Conservation (phyloP, 2,797 vertebrate species). For the Pipistrellus pygmaeus region DNA sequence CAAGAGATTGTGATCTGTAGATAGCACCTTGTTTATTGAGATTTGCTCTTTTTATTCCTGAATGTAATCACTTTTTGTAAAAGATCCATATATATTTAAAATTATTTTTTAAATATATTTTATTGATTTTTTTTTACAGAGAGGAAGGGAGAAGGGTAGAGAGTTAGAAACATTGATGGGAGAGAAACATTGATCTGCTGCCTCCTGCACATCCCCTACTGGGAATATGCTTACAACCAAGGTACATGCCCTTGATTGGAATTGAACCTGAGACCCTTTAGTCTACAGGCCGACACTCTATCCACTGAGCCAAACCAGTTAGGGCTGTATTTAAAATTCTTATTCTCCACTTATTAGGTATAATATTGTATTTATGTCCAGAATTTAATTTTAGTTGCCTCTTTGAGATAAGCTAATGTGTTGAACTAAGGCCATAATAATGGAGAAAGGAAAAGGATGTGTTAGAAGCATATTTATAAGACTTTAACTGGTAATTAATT, state of each 20-base stretch:
- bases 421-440: slow-evolving; percentile 7
- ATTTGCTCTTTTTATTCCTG: slow-evolving; percentile 36
- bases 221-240: too few relatives aligned
- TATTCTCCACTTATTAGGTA: slow-evolving; percentile 10
- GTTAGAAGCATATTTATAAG: not conserved
- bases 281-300: too few relatives aligned
- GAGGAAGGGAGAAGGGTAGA: too few relatives aligned
- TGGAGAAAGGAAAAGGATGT: not conserved
- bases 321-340: slow-evolving; percentile 10
- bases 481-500: slow-evolving; percentile 21
- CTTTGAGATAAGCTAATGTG: not conserved
- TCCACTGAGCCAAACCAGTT: too few relatives aligned
- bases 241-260: too few relatives aligned
- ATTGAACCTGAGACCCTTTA: too few relatives aligned
- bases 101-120: not conserved
- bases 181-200: too few relatives aligned
- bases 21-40: not conserved
- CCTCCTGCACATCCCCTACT: too few relatives aligned
- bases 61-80: not conserved
- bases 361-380: not conserved
- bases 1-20: not conserved
- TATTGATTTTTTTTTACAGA: too few relatives aligned
- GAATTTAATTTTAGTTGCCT: slow-evolving; percentile 13
- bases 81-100: not conserved
- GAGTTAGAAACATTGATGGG: too few relatives aligned